Base-by-base conservation (phyloP, 1,140 invertebrate genomes). In the Drosophila guanche region DNA sequence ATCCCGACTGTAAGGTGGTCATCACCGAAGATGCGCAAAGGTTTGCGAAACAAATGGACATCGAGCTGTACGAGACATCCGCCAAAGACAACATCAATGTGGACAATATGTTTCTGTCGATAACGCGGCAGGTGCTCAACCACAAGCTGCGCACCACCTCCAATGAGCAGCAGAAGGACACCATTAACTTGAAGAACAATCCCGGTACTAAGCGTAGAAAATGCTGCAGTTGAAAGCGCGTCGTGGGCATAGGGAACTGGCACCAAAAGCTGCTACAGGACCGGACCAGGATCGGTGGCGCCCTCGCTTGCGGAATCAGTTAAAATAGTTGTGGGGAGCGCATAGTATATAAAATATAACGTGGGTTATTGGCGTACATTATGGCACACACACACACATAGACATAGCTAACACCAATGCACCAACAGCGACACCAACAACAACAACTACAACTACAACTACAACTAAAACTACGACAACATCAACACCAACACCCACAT, bases 21-120 rank as follows among this genome's bases (percentile, higher is more conserved):
- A 93, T 98, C 47, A 98, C 98, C 50, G 97, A 98, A 92, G 99
- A 99, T 94, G 98, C 98, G 56, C 96, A 98, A 93, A 94, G 97
- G 74, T 99, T 99, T 94, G 98, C 98, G 47, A 96, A 96, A 91
- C 97, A 98, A 93, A 99, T 99, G 97, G 95, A 95, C 68, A 99
- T 99, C 91, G 95, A 97, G 84, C 93, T 99, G 57, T 99, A 98
- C 93, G 99, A 99, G 93, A 99, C 99, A 76, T 99, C 98, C 91
- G 98, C 99, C 90, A 99, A 99, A 94, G 97, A 99, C 91, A 99
- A 99, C 92, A 96, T 98, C 78, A 99, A 99, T 93, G 98, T 99
- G 54, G 98, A 99, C 93, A 98, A 99, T 94, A 96, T 96, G 94
- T 94, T 95, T 89, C 91, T 94, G 93, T 96, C 94, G 86, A 94